Evolutionary conservation across 2,888 invertebrate genomes (phyloP).

Genomic region (Formica aserva): DNA sequence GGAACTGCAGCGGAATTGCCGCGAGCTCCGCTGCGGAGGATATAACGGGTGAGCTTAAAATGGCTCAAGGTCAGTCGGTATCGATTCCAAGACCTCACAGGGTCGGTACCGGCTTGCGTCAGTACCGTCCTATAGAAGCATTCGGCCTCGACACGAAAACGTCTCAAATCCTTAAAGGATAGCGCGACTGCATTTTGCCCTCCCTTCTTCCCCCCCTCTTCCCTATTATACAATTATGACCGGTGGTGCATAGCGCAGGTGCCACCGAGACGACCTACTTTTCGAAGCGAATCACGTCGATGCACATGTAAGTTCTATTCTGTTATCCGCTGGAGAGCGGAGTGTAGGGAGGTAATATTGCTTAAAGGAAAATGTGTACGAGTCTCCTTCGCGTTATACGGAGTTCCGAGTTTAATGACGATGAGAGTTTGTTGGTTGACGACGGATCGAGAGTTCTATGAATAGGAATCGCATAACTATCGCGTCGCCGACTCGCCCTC

Average conservation of each 20-base stretch:
- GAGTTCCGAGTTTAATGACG: constrained; percentile 50
- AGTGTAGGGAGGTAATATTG: neutral
- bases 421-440: constrained; percentile 45
- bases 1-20: constrained; percentile 57
- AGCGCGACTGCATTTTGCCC: constrained; percentile 26
- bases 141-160: constrained; percentile 71
- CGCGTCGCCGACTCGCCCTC: constrained; percentile 29
- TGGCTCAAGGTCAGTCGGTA: constrained; percentile 82
- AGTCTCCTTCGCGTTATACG: constrained; percentile 8
- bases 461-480: constrained; percentile 43
- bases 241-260: constrained; percentile 12
- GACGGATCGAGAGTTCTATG: constrained; percentile 24
- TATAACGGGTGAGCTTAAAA: constrained; percentile 74
- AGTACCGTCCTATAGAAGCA: constrained; percentile 62
- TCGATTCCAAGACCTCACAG: constrained; percentile 78
- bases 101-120: constrained; percentile 75
- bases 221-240: neutral
- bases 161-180: constrained; percentile 70
- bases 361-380: constrained; percentile 24
- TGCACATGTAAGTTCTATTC: constrained; percentile 29
- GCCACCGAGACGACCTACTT: constrained; percentile 66
- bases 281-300: constrained; percentile 40
- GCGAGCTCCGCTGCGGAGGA: constrained; percentile 64
- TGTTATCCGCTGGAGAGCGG: neutral
- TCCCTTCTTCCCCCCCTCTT: neutral